Evolutionary conservation across 2,888 invertebrate species (phyloP), one percentile per base, ranked within the genome.

Genomic region (Gandaritis pyraliata): DNA sequence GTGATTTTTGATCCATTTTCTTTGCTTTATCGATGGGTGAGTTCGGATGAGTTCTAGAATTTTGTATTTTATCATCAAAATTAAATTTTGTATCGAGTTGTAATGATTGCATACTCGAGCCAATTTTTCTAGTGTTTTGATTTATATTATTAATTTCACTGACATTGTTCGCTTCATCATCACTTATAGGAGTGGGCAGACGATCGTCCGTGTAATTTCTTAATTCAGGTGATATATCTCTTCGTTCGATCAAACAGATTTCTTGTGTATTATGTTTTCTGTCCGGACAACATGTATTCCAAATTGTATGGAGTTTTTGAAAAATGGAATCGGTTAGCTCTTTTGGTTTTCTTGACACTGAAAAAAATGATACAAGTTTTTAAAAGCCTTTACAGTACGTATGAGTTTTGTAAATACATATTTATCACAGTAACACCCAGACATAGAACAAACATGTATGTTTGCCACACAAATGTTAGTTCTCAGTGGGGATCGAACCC

Each of bases 231-330:
- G 85, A 83, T 1, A 83, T 53, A 1, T 67, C 66, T 6, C 83
- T 67, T 49, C 75, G 55, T 11, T 85, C 86, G 0, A 80, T 81
- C 0, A 73, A 16, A 0, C 72, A 66, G 0, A 74, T 11, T 5
- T 82, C 84, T 47, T 69, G 75, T 0, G 72, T 67, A 2, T 74
- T 67, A 1, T 70, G 76, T 36, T 75, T 81, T 0, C 90, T 68
- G 41, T 89, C 86, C 0, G 88, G 88, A 33, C 91, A 88, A 51
- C 86, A 88, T 0, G 76, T 73, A 67, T 81, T 78, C 91, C 91
- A 92, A 0, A 91, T 69, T 0, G 65, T 65, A 60, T 88, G 80
- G 0, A 90, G 73, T 41, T 80, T 77, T 4, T 66, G 64, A 0
- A 91, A 72, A 43, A 87, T 81, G 0, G 63, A 4, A 0, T 86